Conservation (phyloP, 2,888 invertebrate genomes). For the Pseudanteris insignis region DNA sequence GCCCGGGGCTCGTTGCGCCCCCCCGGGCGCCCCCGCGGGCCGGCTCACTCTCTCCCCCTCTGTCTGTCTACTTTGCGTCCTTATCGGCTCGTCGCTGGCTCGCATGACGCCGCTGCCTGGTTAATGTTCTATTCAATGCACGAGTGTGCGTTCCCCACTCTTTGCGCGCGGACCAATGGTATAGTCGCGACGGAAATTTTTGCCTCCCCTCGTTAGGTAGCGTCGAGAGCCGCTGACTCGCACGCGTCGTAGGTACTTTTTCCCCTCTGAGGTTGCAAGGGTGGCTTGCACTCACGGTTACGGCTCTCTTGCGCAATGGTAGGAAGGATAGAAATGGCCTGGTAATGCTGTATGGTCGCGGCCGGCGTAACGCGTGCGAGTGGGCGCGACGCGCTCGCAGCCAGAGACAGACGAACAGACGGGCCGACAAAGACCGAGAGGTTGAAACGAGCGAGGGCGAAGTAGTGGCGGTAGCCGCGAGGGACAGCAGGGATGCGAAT, state of each 20-base stretch:
- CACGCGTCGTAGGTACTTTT: slow-evolving; percentile 59
- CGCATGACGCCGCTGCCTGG: slow-evolving; percentile 39
- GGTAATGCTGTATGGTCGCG: slow-evolving; percentile 44
- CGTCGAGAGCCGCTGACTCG: slow-evolving; percentile 38
- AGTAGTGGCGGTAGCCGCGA: slow-evolving; percentile 46
- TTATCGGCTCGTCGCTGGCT: slow-evolving; percentile 18
- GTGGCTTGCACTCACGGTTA: slow-evolving; percentile 49
- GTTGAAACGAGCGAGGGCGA: slow-evolving; percentile 39
- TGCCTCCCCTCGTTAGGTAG: slow-evolving; percentile 52
- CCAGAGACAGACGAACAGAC: too few relatives aligned
- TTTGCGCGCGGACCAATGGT: slow-evolving; percentile 57
- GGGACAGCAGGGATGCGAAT: slow-evolving; percentile 51
- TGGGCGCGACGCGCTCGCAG: too few relatives aligned
- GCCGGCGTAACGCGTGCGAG: too few relatives aligned
- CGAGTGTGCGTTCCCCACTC: slow-evolving; percentile 55
- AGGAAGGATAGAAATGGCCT: slow-evolving; percentile 51
- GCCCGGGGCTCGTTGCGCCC: slow-evolving; percentile 42
- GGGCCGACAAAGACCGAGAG: too few relatives aligned
- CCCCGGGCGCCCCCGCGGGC: slow-evolving; percentile 28
- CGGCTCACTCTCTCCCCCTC: slow-evolving; percentile 21
- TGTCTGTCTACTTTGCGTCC: slow-evolving; percentile 34
- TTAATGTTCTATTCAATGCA: slow-evolving; percentile 47
- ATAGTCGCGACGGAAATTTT: slow-evolving; percentile 57
- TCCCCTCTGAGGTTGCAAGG: slow-evolving; percentile 65
- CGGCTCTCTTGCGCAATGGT: slow-evolving; percentile 47